A percentile compares a stretch with the other conserved stretches of the same genome.
These are phyloP conservation scores for Gallinago undulata DNA, from an alignment of 2,113 vertebrate genomes.

Conservation along the genomic window DNA sequence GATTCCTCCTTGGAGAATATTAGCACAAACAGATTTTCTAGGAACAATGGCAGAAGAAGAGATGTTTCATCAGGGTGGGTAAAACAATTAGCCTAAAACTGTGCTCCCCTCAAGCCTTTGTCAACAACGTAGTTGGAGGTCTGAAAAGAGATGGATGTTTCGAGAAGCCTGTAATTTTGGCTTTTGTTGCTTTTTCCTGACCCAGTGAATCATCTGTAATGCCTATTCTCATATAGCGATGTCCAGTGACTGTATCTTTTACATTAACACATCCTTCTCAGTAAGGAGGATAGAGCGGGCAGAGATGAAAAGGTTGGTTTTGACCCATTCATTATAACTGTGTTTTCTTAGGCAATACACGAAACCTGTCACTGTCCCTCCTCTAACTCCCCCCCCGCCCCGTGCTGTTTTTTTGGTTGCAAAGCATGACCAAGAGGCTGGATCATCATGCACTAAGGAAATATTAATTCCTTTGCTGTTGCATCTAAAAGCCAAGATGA, in stretches of 20 bases:
- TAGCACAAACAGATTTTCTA: neutral
- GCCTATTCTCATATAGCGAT: neutral
- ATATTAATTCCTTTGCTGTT: conserved; percentile 77
- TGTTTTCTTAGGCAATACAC: conserved; percentile 27
- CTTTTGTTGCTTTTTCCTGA: conserved; percentile 7
- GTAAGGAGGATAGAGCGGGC: neutral
- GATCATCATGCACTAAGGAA: conserved; percentile 64
- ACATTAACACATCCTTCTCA: neutral
- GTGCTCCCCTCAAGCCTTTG: neutral
- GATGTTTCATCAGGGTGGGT: neutral
- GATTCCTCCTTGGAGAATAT: neutral
- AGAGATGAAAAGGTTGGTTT: neutral
- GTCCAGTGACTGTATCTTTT: neutral
- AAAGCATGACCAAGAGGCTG: conserved; percentile 59
- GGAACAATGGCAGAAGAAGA: neutral
- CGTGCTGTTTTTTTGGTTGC: neutral
- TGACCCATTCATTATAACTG: conserved; percentile 5
- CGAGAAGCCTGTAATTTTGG: neutral
- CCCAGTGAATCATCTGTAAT: neutral
- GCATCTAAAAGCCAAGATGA: conserved; percentile 73
- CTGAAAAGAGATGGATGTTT: neutral
- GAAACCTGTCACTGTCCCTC: conserved; percentile 29
- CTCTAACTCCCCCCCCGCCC: neutral
- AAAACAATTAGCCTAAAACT: neutral
- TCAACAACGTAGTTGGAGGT: neutral